Evolutionary conservation across 1,140 invertebrate genomes (phyloP), one percentile per base, ranked within the genome.

Genomic region (Tribolium castaneum): DNA sequence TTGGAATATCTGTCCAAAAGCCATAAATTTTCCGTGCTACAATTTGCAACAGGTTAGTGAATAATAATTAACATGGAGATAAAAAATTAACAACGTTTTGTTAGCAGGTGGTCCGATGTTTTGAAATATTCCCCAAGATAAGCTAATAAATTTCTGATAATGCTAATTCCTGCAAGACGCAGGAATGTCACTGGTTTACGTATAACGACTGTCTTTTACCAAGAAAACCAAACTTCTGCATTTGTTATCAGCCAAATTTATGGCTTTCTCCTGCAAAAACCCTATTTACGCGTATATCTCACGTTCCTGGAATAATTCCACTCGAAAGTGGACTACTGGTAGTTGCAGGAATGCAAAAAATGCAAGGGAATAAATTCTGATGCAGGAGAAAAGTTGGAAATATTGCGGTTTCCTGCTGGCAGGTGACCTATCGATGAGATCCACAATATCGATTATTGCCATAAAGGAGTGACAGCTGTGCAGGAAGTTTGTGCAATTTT

Each of bases 41-140:
- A 45, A 10, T 45, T 45, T 59, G 54, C 19, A 59, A 59, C 54
- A 22, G 22, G 54, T 59, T 59, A 10, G 19, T 19, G 14, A 59
- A 59, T 59, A 22, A 59, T 59, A 59, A 59, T 59, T 59, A 59
- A 59, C 16, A 30, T n/a, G 1, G 1, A 6, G 13, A 59, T 59
- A 59, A 59, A 59, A 59, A 59, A 59, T 59, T 59, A 22, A 59
- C 54, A 59, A 59, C 54, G 54, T 59, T 59, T 22, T 59, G 54
- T 22, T 59, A 59, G 54, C 54, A 59, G 54, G 54, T 59, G 54
- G 54, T 59, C 54, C 19, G 16, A 25, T 59, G 54, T 59, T 59
- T 59, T 59, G 54, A 59, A 59, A 59, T 59, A 59, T 59, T 59
- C 54, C 6, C 54, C 16, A 30, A 59, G 14, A 25, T 59, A 45